phyloP scores from a whole-genome alignment of 2,888 invertebrate genomes.

The Drosophila hamatofila region DNA sequence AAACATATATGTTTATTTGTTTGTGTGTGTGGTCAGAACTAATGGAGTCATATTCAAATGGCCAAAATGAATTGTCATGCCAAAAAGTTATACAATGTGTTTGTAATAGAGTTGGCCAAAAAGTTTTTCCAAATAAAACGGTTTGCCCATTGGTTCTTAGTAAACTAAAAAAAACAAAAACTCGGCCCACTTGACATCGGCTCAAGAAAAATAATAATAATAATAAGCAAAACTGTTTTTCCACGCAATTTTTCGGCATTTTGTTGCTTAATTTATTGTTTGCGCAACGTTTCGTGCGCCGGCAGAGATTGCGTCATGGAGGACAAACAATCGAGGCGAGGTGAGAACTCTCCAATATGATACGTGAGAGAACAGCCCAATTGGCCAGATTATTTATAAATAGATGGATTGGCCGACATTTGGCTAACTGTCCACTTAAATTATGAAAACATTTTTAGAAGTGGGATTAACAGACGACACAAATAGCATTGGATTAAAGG shows the following conservation, averaged over 20 bases:
- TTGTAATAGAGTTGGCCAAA: constrained; percentile 37
- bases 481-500: neutral
- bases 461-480: constrained; percentile 7
- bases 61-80: constrained; percentile 69
- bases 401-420: constrained; percentile 58
- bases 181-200: constrained; percentile 46
- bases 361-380: constrained; percentile 23
- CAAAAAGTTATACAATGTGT: constrained; percentile 58
- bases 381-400: constrained; percentile 61
- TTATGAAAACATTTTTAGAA: constrained; percentile 21
- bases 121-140: constrained; percentile 50
- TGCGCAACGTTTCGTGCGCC: constrained; percentile 56
- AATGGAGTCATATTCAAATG: constrained; percentile 60
- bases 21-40: constrained; percentile 19
- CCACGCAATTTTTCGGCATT: constrained; percentile 63
- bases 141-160: constrained; percentile 39
- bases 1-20: neutral
- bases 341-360: constrained; percentile 36
- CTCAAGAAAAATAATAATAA: constrained; percentile 6
- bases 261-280: constrained; percentile 71
- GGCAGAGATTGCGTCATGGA: constrained; percentile 64
- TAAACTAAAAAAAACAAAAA: constrained; percentile 2
- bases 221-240: constrained; percentile 52
- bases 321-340: constrained; percentile 39
- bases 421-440: constrained; percentile 26